Conservation (phyloP, 1,140 invertebrate species). For the Lordiphosa collinella region DNA sequence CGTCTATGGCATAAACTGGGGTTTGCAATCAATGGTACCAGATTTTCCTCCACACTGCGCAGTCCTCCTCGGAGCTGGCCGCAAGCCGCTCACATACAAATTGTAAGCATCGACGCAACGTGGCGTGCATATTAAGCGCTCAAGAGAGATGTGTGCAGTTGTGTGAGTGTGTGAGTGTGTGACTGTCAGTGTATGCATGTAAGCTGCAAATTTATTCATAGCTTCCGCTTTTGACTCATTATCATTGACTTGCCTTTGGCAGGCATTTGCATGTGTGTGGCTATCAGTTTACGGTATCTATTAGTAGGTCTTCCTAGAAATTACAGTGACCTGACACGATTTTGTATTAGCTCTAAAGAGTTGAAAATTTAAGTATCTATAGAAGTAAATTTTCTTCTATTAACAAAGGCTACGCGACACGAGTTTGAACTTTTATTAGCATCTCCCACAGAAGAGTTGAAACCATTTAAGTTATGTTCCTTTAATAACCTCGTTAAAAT, state of each 20-base stretch:
- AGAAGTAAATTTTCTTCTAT: too few species aligned
- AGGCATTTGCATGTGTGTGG: neutral
- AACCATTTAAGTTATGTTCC: too few species aligned
- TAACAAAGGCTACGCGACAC: too few species aligned
- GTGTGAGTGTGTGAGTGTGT: conserved; percentile 5
- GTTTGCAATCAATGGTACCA: conserved; percentile 1
- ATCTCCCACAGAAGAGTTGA: too few species aligned
- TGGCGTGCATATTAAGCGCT: conserved; percentile 52
- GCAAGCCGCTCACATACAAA: neutral
- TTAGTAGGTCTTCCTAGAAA: conserved; percentile 8
- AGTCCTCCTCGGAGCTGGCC: too few species aligned
- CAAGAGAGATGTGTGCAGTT: conserved; percentile 10
- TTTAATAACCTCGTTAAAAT: neutral
- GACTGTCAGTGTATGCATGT: conserved; percentile 10
- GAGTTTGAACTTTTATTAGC: too few species aligned
- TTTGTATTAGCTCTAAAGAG: neutral
- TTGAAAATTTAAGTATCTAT: too few species aligned
- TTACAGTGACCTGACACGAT: neutral
- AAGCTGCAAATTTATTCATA: conserved; percentile 58
- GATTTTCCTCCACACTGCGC: too few species aligned
- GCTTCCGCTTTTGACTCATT: conserved; percentile 65
- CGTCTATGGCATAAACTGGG: neutral
- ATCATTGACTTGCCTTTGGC: conserved; percentile 39
- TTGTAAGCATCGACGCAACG: conserved; percentile 16
- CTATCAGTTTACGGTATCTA: conserved; percentile 10